phyloP scores from a whole-genome alignment of 2,797 vertebrate species.

The Acestrorhynchus altus region DNA sequence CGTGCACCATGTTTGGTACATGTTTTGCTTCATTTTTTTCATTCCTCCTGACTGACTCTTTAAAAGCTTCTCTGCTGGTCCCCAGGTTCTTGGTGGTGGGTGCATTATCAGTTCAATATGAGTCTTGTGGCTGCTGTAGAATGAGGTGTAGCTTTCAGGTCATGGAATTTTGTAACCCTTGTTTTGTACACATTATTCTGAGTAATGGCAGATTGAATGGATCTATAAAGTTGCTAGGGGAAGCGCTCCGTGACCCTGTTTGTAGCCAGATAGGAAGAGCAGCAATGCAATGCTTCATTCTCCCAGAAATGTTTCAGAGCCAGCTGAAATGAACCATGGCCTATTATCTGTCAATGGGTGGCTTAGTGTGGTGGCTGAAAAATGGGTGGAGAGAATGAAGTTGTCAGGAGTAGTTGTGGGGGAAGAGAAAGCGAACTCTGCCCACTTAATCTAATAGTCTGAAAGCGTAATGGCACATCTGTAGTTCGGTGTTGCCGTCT shows the following conservation, averaged over 20 bases:
- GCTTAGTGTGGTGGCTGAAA: constrained; percentile 18
- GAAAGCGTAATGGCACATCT: constrained; percentile 3
- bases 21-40: neutral
- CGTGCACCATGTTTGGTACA: neutral
- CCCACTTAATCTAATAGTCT: constrained; percentile 5
- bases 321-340: constrained; percentile 25
- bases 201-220: constrained; percentile 17
- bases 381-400: constrained; percentile 20
- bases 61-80: neutral
- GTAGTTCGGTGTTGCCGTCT: neutral
- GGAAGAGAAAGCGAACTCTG: constrained; percentile 7
- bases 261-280: neutral
- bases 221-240: neutral
- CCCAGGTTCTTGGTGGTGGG: neutral
- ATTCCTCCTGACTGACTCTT: neutral
- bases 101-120: neutral
- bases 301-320: neutral
- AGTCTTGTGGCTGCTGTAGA: neutral
- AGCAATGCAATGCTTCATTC: constrained; percentile 25
- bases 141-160: neutral
- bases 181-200: constrained; percentile 2
- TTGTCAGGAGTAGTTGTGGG: constrained; percentile 23
- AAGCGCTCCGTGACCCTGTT: constrained; percentile 5
- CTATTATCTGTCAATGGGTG: constrained; percentile 26
- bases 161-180: neutral